phyloP scores from a whole-genome alignment of 2,797 vertebrate species.

The Cyprinodon diabolis region DNA sequence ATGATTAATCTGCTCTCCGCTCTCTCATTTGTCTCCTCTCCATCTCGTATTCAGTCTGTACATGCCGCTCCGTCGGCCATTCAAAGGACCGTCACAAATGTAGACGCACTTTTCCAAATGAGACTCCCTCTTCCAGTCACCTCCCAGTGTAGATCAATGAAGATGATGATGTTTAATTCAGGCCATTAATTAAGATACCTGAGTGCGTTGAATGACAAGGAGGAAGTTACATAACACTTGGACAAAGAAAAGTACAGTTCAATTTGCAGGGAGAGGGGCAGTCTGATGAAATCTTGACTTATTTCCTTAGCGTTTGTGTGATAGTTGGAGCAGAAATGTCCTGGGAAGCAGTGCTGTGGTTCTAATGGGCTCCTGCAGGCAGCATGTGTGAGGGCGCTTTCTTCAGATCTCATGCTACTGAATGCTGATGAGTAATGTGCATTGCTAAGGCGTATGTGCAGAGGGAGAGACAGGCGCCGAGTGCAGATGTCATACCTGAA shows the following conservation, averaged over 20 bases:
- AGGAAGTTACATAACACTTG: slow-evolving; percentile 29
- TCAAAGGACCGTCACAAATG: slow-evolving; percentile 40
- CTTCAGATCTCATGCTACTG: slow-evolving; percentile 44
- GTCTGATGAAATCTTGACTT: slow-evolving; percentile 30
- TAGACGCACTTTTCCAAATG: slow-evolving; percentile 30
- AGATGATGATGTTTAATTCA: slow-evolving; percentile 63
- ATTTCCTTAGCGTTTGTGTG: slow-evolving; percentile 20
- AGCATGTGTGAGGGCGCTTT: slow-evolving; percentile 50
- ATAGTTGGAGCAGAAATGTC: slow-evolving; percentile 30
- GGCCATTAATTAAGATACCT: slow-evolving; percentile 52
- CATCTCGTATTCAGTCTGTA: slow-evolving; percentile 55
- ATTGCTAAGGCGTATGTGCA: slow-evolving; percentile 18
- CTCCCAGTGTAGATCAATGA: slow-evolving; percentile 62
- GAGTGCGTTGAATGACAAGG: slow-evolving; percentile 30
- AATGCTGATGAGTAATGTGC: slow-evolving; percentile 61
- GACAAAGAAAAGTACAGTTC: slow-evolving; percentile 20
- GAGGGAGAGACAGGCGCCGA: slow-evolving; percentile 36
- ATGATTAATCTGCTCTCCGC: slow-evolving; percentile 72
- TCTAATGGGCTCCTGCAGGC: slow-evolving; percentile 53
- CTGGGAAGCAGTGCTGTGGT: slow-evolving; percentile 19
- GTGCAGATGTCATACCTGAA: slow-evolving; percentile 36
- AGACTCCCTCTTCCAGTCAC: slow-evolving; percentile 36
- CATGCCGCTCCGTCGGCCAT: slow-evolving; percentile 51
- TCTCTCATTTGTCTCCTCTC: slow-evolving; percentile 58
- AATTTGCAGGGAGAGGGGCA: slow-evolving; percentile 15